Percentiles rank a stretch among this genome's conserved stretches.
phyloP scores from a whole-genome alignment of 2,113 vertebrate genomes.

The Zapornia atra region DNA sequence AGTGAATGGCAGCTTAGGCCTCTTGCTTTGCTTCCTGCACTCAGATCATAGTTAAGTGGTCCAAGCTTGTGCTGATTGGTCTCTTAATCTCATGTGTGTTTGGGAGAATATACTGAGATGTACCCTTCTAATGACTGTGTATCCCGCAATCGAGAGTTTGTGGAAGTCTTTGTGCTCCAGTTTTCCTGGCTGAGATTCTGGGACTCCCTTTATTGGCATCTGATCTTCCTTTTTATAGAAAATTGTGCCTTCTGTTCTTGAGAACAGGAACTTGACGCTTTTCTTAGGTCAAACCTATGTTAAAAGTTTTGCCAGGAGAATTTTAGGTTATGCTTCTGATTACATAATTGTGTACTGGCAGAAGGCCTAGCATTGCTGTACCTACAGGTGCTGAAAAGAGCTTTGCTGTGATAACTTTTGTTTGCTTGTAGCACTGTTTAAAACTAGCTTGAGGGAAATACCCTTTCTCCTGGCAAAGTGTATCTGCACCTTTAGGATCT shows the following conservation, averaged over 20 bases:
- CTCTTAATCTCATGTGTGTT: neutral
- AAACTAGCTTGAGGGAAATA: neutral
- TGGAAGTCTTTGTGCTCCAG: neutral
- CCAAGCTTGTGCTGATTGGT: neutral
- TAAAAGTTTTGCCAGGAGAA: neutral
- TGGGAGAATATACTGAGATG: neutral
- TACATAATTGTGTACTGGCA: neutral
- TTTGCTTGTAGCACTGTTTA: neutral
- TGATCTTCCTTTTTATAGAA: neutral
- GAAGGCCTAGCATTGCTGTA: neutral
- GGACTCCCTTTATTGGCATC: neutral
- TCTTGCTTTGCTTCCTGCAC: neutral
- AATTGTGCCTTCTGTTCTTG: neutral
- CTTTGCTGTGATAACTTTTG: neutral
- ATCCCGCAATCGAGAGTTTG: neutral
- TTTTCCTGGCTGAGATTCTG: neutral
- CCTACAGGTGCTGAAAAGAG: neutral
- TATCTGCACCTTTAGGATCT: neutral
- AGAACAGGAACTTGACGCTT: neutral
- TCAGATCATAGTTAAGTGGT: neutral
- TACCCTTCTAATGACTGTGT: neutral
- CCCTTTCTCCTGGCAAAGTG: neutral
- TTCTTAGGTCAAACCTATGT: neutral
- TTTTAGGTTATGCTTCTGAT: neutral
- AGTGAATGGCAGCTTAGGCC: neutral